A percentile compares a stretch with the other conserved stretches of the same genome.
phyloP scores from a whole-genome alignment of 2,113 vertebrate species.

The Pterocles burchelli region DNA sequence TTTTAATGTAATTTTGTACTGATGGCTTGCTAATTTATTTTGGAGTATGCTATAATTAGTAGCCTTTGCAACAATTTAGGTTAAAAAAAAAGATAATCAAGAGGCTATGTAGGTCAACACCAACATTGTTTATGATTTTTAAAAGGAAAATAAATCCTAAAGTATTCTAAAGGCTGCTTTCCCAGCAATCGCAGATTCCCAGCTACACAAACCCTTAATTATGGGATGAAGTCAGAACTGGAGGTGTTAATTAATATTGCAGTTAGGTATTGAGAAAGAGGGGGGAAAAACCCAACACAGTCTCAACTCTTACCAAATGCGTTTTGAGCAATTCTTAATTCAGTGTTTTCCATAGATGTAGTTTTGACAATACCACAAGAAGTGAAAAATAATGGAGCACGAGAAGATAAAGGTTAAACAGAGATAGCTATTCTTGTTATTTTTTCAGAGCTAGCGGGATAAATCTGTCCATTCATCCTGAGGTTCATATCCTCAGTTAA shows the following conservation, averaged over 20 bases:
- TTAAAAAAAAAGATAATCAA: not conserved
- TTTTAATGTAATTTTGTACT: constrained; percentile 22
- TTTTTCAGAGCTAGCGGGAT: not conserved
- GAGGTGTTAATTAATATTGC: not conserved
- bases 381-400: not conserved
- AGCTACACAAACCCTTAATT: not conserved
- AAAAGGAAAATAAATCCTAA: constrained; percentile 16
- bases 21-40: constrained; percentile 18
- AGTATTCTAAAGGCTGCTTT: constrained; percentile 30
- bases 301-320: not conserved
- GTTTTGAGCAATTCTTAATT: not conserved
- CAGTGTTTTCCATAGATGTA: not conserved
- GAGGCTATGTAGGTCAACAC: constrained; percentile 6
- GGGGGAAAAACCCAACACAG: not conserved
- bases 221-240: not conserved
- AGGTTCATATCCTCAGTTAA: not conserved
- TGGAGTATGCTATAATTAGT: not conserved
- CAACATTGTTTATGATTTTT: not conserved
- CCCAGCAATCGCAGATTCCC: not conserved
- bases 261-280: not conserved
- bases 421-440: not conserved
- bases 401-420: not conserved
- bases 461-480: not conserved
- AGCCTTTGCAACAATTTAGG: not conserved
- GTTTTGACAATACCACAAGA: not conserved